Evolutionary conservation across 2,888 invertebrate species (phyloP).

Genomic region (Ophion costatus): DNA sequence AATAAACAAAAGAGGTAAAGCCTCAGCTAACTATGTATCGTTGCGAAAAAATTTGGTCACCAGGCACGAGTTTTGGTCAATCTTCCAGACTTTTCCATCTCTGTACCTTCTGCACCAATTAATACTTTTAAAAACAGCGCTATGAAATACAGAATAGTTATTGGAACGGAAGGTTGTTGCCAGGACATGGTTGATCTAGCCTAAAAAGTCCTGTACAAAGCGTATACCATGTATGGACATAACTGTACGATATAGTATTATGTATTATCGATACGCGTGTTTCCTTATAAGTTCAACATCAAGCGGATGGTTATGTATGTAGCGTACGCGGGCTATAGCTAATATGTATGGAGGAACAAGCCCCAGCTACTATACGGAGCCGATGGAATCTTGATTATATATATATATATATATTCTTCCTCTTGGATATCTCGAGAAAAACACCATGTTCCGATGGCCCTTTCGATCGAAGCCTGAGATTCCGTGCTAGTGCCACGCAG

Average conservation of each 20-base stretch:
- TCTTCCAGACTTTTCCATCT: too few species aligned
- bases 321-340: conserved; percentile 7
- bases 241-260: conserved; percentile 36
- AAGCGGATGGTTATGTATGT: conserved; percentile 16
- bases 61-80: too few species aligned
- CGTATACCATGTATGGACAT: conserved; percentile 9
- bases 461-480: conserved; percentile 55
- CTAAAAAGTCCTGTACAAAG: conserved; percentile 1
- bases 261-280: conserved; percentile 56
- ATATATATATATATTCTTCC: conserved; percentile 41
- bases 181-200: not conserved
- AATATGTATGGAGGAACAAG: conserved; percentile 45
- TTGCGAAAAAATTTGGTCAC: too few species aligned
- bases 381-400: conserved; percentile 41
- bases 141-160: too few species aligned
- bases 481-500: conserved; percentile 39
- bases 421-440: conserved; percentile 16
- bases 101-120: too few species aligned
- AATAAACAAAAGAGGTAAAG: too few species aligned
- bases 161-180: not conserved
- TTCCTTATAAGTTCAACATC: conserved; percentile 60
- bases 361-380: not conserved
- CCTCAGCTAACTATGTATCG: too few species aligned
- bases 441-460: conserved; percentile 12
- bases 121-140: too few species aligned